These are phyloP conservation scores for Ptychodera flava DNA, from an alignment of 35 echinoderm and acorn worm genomes.

Conservation along the genomic window DNA sequence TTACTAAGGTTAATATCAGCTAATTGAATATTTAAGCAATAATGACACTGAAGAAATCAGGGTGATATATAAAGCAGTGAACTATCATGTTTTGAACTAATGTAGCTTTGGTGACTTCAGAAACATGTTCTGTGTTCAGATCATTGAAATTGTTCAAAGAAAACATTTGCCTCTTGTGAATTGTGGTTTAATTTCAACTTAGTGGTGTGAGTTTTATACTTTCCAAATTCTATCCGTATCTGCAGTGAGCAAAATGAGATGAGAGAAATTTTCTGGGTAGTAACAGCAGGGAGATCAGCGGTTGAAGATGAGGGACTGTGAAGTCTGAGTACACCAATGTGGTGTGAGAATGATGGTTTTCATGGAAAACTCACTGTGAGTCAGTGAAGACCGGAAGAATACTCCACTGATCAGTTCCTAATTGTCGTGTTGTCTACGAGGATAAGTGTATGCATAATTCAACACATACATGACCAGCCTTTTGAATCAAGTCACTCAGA, in stretches of 20 bases:
- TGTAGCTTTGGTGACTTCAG: too few relatives aligned
- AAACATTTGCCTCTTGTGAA: not conserved
- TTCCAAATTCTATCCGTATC: not conserved
- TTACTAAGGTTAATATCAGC: too few relatives aligned
- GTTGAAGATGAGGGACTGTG: not conserved
- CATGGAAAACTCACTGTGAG: not conserved
- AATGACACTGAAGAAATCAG: too few relatives aligned
- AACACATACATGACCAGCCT: too few relatives aligned
- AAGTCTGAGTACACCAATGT: not conserved
- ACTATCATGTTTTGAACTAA: too few relatives aligned
- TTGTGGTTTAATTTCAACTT: not conserved
- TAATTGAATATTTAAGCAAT: too few relatives aligned
- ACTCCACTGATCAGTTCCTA: not conserved
- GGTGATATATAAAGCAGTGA: too few relatives aligned
- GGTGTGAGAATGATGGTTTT: not conserved
- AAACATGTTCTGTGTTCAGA: too few relatives aligned
- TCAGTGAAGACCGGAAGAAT: not conserved
- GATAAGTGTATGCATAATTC: too few relatives aligned
- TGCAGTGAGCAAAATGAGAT: not conserved
- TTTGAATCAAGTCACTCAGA: too few relatives aligned
- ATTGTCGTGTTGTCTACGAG: too few relatives aligned
- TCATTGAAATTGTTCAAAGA: not conserved
- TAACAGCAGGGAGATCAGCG: not conserved
- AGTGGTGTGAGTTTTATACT: not conserved
- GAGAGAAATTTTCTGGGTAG: not conserved